Base-by-base conservation (phyloP, 2,797 vertebrate species). In the Gymnothorax javanicus region DNA sequence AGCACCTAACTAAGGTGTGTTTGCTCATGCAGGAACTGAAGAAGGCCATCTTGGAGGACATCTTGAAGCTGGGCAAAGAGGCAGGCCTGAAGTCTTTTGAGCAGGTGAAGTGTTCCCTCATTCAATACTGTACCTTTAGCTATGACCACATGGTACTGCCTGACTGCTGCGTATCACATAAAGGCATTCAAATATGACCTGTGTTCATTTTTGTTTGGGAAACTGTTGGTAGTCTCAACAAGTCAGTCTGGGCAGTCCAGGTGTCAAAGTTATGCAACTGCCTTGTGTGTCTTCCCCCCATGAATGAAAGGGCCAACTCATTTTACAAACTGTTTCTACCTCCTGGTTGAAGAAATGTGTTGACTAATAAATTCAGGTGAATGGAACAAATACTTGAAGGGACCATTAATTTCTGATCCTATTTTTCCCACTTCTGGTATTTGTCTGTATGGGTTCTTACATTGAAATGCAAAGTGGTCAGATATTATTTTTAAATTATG, bases 1-100 rank as follows among this genome's bases (percentile, higher is more conserved):
- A n/a, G 50, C 56, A 56, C 52, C 50, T 81, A 54, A 81, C 52
- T 81, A 81, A 7, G 56, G 56, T 59, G 43, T 64, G 23, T 17
- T 12, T 82, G 52, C 91, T 84, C 25, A 83, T n/a, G 77, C 90
- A 99, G 99, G 97, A 97, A 8, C 87, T 99, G 88, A 98, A 97
- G 91, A 96, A 96, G 4, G 92, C 93, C 85, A 95, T 99, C 90
- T 92, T 99, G 62, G 97, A 98, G 90, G 98, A 99, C 91, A 94
- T 99, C 60, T 11, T 97, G 91, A 96, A 85, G 88, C 27, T 98
- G 57, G 99, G 99, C 54, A 99, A 97, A 93, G 97, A 98, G 52
- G 93, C 94, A 56, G 98, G 98, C 87, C 96, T 99, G 62, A 99
- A 99, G 92, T 94, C 98, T 54, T 99, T 99, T 94, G 99, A 99